Conservation (phyloP, 2,113 vertebrate genomes). For the Bufo gargarizans region DNA sequence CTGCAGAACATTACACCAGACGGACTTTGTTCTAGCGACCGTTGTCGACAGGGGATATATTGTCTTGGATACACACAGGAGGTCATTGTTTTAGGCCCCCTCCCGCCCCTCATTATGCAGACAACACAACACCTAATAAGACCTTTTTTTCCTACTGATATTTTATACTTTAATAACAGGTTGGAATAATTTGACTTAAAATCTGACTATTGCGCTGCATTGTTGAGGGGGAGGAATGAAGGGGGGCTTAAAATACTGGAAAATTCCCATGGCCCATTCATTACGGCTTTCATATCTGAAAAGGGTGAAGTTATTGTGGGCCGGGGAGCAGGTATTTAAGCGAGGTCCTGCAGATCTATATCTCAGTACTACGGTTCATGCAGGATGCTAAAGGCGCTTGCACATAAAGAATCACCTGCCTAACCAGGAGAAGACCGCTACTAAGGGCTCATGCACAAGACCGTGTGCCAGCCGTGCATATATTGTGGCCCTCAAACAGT, state of each 20-base stretch:
- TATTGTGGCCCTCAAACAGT: too few relatives aligned
- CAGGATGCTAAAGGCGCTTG: neutral
- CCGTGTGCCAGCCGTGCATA: too few relatives aligned
- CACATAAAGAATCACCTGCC: neutral
- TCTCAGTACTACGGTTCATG: neutral
- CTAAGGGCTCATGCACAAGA: too few relatives aligned
- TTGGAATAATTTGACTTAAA: constrained; percentile 5
- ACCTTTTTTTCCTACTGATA: constrained; percentile 4
- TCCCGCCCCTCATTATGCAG: neutral
- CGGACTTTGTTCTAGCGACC: neutral
- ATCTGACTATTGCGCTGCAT: neutral
- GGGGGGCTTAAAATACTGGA: neutral
- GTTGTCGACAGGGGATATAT: neutral
- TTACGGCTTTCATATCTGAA: neutral
- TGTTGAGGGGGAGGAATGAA: neutral
- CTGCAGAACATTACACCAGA: neutral
- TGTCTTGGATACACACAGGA: constrained; percentile 10
- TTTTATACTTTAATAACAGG: constrained; percentile 39
- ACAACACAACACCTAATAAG: constrained; percentile 23
- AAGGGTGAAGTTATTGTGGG: neutral
- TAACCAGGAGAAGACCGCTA: too few relatives aligned
- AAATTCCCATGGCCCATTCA: neutral
- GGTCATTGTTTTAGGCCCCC: constrained; percentile 20
- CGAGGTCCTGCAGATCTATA: neutral
- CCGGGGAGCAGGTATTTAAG: neutral